Evolutionary conservation across 1,140 invertebrate genomes (phyloP).

Genomic region (Trypoxylus dichotomus): DNA sequence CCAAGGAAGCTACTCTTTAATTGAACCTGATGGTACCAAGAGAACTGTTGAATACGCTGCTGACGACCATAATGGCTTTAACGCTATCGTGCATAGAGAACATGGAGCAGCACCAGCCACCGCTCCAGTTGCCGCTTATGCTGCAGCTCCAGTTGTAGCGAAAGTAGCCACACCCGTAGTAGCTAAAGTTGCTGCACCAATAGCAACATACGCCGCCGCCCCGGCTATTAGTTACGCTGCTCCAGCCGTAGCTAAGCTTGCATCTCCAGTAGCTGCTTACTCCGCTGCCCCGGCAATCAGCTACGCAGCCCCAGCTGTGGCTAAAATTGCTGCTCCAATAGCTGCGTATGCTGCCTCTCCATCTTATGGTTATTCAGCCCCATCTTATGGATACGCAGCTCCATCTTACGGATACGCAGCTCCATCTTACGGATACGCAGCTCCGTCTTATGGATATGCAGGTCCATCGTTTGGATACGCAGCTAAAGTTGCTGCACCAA

Average conservation of each 20-base stretch:
- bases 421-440: background rate
- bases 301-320: background rate
- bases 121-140: constrained; percentile 9
- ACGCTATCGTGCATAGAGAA: constrained; percentile 49
- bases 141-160: constrained; percentile 33
- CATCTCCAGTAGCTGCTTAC: constrained; percentile 33
- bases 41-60: constrained; percentile 56
- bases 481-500: background rate
- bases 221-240: too few relatives aligned
- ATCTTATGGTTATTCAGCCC: constrained; percentile 18
- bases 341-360: constrained; percentile 13
- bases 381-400: constrained; percentile 31
- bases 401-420: constrained; percentile 25
- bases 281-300: constrained; percentile 31
- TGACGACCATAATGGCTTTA: constrained; percentile 54
- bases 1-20: constrained; percentile 61
- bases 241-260: constrained; percentile 26
- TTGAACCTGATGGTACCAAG: constrained; percentile 54
- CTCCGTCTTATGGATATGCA: background rate
- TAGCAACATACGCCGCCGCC: constrained; percentile 39
- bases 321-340: background rate
- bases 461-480: background rate
- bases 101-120: background rate
- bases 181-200: too few relatives aligned
- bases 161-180: constrained; percentile 36